Base-by-base conservation (phyloP, 2,797 vertebrate species). In the Bradypus variegatus region DNA sequence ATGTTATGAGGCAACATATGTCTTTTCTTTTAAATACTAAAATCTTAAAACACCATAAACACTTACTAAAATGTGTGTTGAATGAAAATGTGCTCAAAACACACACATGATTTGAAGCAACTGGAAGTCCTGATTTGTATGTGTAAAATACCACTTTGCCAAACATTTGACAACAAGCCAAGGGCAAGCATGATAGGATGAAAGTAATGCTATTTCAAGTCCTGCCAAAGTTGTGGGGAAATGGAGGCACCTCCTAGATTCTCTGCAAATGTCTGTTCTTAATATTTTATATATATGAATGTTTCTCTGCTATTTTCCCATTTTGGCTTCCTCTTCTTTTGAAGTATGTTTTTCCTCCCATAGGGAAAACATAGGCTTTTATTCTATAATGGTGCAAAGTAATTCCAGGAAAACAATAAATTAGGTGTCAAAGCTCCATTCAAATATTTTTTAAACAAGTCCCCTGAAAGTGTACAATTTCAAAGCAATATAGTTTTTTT, bases 391-490 rank as follows among this genome's bases (percentile, higher is more conserved):
- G 15, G 23, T 83, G 73, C 23, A 75, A 92, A 89, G 38, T 69
- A 92, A 91, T 94, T 92, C 82, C 75, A 94, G 50, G 77, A 88
- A 81, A 91, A 95, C 62, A 78, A 67, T 91, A 90, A 92, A 93
- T 92, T 82, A 83, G 25, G 58, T 84, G 58, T 94, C 92, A 95
- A 86, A 92, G 88, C 78, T 76, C 41, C 72, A 78, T 73, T 93
- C 36, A 86, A 87, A 89, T 23, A 82, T 58, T 86, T 93, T 50
- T 91, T 50, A 93, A 84, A 91, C 84, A 88, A 85, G 69, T 7
- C 29, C 77, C 41, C 62, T n/a, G 62, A 67, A 94, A 88, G 31
- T 55, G 2, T 15, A 82, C 3, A 41, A 81, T 90, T 92, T 92
- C 48, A 93, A 41, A 95, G 69, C 41, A 91, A 93, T 91, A 45